Evolutionary conservation across 1,140 invertebrate genomes (phyloP).

Genomic region (Bombus difficillimus): DNA sequence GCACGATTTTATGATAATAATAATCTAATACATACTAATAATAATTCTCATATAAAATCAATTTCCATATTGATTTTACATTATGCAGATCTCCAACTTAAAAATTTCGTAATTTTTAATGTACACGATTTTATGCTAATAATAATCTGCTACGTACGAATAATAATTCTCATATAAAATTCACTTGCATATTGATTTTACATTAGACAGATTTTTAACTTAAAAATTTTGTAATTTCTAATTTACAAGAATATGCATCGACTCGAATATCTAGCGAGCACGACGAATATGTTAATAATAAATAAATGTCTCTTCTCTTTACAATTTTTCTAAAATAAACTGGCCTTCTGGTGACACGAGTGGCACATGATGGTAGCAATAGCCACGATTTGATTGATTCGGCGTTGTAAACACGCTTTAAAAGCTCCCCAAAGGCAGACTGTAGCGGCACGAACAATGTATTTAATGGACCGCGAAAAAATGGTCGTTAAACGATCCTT

Average conservation of each 20-base stretch:
- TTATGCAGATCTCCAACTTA: too few species aligned
- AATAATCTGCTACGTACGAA: too few species aligned
- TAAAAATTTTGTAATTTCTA: not conserved
- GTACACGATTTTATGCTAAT: too few species aligned
- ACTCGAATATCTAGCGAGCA: too few species aligned
- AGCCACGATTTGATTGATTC: slow-evolving; percentile 2
- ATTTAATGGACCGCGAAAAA: slow-evolving; percentile 47
- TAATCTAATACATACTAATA: too few species aligned
- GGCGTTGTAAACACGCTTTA: slow-evolving; percentile 21
- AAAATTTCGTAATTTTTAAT: too few species aligned
- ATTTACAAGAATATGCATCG: not conserved
- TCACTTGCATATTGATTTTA: not conserved
- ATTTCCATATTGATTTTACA: too few species aligned
- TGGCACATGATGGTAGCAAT: not conserved
- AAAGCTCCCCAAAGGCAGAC: slow-evolving; percentile 9
- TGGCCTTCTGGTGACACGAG: not conserved
- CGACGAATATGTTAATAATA: not conserved
- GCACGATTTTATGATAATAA: too few species aligned
- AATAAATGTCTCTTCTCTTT: not conserved
- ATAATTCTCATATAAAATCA: too few species aligned
- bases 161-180: not conserved
- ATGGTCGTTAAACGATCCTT: slow-evolving; percentile 43
- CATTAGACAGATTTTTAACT: not conserved
- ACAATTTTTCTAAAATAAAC: not conserved
- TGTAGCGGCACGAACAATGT: slow-evolving; percentile 23